A percentile compares a stretch with the other conserved stretches of the same genome.
These are phyloP conservation scores for Caracal caracal DNA, from an alignment of 2,113 vertebrate genomes.

Conservation along the genomic window DNA sequence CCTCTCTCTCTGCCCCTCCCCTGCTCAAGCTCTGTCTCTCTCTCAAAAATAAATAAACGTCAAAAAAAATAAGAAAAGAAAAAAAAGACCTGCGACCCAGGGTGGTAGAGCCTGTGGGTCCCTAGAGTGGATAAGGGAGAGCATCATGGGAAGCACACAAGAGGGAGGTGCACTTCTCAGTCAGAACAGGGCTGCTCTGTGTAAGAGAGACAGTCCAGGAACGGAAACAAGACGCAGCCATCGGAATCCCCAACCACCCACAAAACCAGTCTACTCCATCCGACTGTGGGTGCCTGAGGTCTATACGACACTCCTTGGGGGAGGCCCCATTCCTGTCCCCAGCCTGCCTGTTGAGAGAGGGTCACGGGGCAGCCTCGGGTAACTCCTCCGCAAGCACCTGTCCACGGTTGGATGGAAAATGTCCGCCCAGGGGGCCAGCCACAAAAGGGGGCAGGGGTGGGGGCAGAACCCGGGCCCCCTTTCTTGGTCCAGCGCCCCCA, in stretches of 20 bases:
- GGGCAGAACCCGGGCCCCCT: background rate
- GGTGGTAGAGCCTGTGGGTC: fast-evolving
- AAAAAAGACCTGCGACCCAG: background rate
- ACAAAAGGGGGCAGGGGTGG: background rate
- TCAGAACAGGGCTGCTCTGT: background rate
- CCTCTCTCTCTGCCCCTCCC: too few relatives aligned
- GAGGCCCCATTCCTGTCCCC: background rate
- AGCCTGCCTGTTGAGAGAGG: too few relatives aligned
- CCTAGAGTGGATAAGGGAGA: fast-evolving
- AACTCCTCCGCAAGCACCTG: fast-evolving
- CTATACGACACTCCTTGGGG: fast-evolving
- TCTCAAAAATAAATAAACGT: too few relatives aligned
- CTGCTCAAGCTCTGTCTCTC: too few relatives aligned
- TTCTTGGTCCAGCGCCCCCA: background rate
- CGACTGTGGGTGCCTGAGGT: fast-evolving
- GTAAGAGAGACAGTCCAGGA: background rate
- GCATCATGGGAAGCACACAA: fast-evolving
- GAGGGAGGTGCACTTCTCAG: background rate
- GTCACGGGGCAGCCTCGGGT: fast-evolving
- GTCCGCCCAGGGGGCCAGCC: background rate
- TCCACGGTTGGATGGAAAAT: background rate
- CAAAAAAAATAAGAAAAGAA: too few relatives aligned
- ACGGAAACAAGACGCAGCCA: background rate
- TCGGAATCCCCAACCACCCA: background rate
- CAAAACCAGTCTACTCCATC: background rate